Conservation (phyloP, 2,888 invertebrate species). For the Papilio protenor region DNA sequence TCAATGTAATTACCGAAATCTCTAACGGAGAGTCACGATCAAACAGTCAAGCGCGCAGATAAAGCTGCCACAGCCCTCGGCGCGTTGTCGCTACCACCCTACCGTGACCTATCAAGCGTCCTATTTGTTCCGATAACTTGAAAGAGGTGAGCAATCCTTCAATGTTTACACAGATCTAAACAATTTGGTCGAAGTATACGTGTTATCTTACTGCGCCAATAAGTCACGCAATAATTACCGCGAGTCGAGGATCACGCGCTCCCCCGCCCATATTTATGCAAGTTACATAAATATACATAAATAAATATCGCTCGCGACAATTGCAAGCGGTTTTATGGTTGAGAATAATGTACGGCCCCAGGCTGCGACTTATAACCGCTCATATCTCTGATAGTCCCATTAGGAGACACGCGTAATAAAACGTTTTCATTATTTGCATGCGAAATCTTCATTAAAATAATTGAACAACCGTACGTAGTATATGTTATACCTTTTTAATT, state of each 20-base stretch:
- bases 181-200: conserved; percentile 68
- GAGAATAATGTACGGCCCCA: conserved; percentile 63
- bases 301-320: conserved; percentile 70
- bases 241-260: conserved; percentile 73
- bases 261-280: conserved; percentile 77
- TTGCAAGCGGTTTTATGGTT: conserved; percentile 65
- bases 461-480: background rate
- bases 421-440: conserved; percentile 22
- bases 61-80: conserved; percentile 76
- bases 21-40: conserved; percentile 81
- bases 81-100: conserved; percentile 63
- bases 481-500: background rate
- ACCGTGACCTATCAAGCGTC: conserved; percentile 55
- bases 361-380: conserved; percentile 49
- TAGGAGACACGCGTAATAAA: conserved; percentile 31
- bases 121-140: conserved; percentile 36
- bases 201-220: conserved; percentile 82
- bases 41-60: conserved; percentile 77
- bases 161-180: conserved; percentile 53
- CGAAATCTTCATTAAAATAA: background rate
- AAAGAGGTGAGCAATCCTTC: conserved; percentile 20
- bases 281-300: conserved; percentile 71
- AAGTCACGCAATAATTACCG: conserved; percentile 84
- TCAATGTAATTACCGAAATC: conserved; percentile 81
- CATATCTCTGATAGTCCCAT: conserved; percentile 24